These are phyloP conservation scores for Omphaloscelis lunosa DNA, from an alignment of 2,888 invertebrate genomes.

Conservation along the genomic window DNA sequence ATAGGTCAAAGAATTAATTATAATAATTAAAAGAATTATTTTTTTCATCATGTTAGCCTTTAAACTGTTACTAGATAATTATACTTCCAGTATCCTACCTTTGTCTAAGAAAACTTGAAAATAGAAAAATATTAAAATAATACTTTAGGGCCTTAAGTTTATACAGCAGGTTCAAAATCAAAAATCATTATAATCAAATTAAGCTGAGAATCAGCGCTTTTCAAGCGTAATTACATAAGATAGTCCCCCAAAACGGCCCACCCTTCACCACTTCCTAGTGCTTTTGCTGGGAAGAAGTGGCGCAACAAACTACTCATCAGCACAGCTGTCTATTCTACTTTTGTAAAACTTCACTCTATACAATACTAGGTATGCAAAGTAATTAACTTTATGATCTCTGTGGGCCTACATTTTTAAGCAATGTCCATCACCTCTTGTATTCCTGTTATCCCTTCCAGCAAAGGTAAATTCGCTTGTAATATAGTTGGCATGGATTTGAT, in stretches of 20 bases:
- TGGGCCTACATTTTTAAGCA: neutral
- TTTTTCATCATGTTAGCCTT: neutral
- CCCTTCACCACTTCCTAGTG: neutral
- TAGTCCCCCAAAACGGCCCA: neutral
- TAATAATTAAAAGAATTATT: neutral
- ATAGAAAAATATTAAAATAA: neutral
- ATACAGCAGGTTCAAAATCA: too few relatives aligned
- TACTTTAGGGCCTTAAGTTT: too few relatives aligned
- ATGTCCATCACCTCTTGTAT: neutral
- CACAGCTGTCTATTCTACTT: too few relatives aligned
- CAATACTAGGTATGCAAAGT: too few relatives aligned
- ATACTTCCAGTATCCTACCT: neutral
- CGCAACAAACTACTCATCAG: neutral
- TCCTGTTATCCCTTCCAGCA: neutral
- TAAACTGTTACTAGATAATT: neutral
- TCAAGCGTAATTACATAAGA: neutral
- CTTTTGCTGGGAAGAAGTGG: neutral
- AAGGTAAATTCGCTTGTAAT: neutral
- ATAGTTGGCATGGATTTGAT: slow-evolving; percentile 2
- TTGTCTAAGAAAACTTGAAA: neutral
- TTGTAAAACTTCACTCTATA: too few relatives aligned
- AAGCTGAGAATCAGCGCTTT: neutral
- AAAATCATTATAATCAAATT: neutral
- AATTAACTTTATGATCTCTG: neutral
- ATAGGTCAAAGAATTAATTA: slow-evolving; percentile 6